Base-by-base conservation (phyloP, 2,888 invertebrate species). In the Gymnoscelis rufifasciata region DNA sequence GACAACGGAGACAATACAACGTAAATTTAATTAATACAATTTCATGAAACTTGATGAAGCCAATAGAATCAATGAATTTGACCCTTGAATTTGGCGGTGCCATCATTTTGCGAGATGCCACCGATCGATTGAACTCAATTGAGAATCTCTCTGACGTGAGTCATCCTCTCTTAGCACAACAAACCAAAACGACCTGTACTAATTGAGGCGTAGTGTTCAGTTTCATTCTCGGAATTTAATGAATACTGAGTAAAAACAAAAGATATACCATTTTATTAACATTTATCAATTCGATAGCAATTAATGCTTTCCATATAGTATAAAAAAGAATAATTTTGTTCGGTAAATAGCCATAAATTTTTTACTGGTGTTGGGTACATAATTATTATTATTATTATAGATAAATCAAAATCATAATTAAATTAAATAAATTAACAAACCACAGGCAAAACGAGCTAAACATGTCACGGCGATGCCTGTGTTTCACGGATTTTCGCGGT, bases 111-210 rank as follows among this genome's bases (percentile, higher is more conserved):
- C 64, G 50, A 57, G 53, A 51, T 56, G 49, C 57, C 62, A 57
- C 59, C n/a, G 67, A 75, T 72, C 74, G 61, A 78, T 77, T 80
- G 67, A 62, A 67, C 59, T 56, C 73, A 80, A 74, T 81, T 73
- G 69, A 60, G 59, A 53, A 54, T 33, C 30, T 36, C 53, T 56
- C 36, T 51, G 46, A 27, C 37, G 46, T 76, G 78, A 79, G 55
- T 79, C 80, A 76, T 45, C 43, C 52, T 51, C 43, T 31, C 24
- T 47, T 38, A 43, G 40, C 23, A 31, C 23, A 51, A 43, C 26
- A 37, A 42, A 31, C 38, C 41, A 42, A 51, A 47, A 43, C 43
- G 38, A 55, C 50, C 43, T 54, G 43, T 42, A n/a, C n/a, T n/a
- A 49, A 46, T 35, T 36, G 37, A 51, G 42, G 37, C 30, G 12